Conservation (phyloP, 2,888 invertebrate genomes). For the Rhingia rostrata region DNA sequence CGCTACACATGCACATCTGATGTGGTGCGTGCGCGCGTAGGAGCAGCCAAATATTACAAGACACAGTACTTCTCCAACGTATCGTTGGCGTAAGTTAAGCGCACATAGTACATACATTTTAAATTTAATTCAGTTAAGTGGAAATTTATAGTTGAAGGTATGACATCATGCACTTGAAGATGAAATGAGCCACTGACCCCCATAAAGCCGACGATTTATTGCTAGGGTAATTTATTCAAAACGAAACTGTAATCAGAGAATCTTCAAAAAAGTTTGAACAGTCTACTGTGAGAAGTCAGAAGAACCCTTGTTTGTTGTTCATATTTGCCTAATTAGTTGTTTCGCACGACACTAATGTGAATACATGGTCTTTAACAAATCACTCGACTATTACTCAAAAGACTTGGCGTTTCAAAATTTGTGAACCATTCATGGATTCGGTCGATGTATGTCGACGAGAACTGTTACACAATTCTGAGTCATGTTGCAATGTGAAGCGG, state of each 20-base stretch:
- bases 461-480: too few species aligned
- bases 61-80: background rate
- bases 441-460: too few species aligned
- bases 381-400: too few species aligned
- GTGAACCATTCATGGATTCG: too few species aligned
- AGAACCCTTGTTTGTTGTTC: too few species aligned
- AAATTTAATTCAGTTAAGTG: slow-evolving; percentile 7
- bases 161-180: slow-evolving; percentile 17
- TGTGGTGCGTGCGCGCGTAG: slow-evolving; percentile 20
- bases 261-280: background rate
- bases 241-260: slow-evolving; percentile 3
- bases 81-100: background rate
- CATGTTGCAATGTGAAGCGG: too few species aligned
- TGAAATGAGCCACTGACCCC: background rate
- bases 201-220: background rate
- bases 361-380: too few species aligned
- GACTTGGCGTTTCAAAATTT: too few species aligned
- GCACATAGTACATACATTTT: background rate
- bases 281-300: too few species aligned
- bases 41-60: slow-evolving; percentile 1
- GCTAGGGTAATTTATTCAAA: background rate
- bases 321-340: too few species aligned
- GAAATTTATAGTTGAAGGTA: slow-evolving; percentile 4
- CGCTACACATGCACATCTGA: slow-evolving; percentile 17
- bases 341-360: too few species aligned